Evolutionary conservation across 2,888 invertebrate species (phyloP).

Genomic region (Conomelus anceps): DNA sequence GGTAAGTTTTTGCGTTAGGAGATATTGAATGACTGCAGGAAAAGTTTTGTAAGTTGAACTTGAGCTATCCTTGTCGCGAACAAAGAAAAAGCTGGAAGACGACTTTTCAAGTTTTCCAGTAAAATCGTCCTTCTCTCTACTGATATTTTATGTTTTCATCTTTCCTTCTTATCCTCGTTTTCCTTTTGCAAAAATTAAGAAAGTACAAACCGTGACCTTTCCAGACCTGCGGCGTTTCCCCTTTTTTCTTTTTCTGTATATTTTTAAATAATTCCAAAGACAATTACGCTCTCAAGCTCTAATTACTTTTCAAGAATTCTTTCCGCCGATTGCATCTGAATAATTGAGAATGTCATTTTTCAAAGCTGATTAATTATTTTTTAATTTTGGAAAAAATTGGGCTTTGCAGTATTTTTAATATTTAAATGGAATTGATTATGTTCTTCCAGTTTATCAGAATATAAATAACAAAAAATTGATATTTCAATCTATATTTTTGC

Average conservation of each 20-base stretch:
- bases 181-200: background rate
- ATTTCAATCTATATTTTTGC: too few relatives aligned
- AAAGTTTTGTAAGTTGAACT: background rate
- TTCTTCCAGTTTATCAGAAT: too few relatives aligned
- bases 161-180: background rate
- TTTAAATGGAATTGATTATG: too few relatives aligned
- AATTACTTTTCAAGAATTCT: background rate
- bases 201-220: background rate
- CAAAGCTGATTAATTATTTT: background rate
- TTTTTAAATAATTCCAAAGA: background rate
- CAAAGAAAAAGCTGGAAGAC: background rate
- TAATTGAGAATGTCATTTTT: background rate
- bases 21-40: background rate
- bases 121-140: background rate
- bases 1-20: background rate
- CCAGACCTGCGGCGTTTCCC: background rate
- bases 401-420: too few relatives aligned
- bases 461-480: too few relatives aligned
- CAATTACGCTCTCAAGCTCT: background rate
- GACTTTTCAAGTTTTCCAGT: background rate
- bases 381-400: too few relatives aligned
- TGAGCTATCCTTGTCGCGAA: background rate
- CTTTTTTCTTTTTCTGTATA: background rate
- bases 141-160: background rate
- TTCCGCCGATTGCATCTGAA: background rate